phyloP scores from a whole-genome alignment of 1,140 invertebrate genomes.

The Aphis craccivora region DNA sequence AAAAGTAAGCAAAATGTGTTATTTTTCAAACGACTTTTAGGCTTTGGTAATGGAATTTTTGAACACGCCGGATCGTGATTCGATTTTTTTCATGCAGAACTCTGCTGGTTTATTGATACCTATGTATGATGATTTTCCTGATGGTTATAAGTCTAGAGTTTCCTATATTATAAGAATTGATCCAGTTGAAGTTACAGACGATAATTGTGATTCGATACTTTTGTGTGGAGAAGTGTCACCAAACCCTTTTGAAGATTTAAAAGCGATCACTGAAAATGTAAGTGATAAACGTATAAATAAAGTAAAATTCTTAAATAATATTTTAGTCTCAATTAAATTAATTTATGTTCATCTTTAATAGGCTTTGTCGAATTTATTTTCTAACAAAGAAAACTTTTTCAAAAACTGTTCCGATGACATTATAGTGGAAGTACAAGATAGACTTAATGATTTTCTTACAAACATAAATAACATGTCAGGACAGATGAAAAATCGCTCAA shows the following conservation, averaged over 20 bases:
- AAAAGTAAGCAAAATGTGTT: neutral
- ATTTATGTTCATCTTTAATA: neutral
- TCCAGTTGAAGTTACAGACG: constrained; percentile 63
- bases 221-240: constrained; percentile 83
- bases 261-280: constrained; percentile 80
- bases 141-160: constrained; percentile 3
- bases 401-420: constrained; percentile 24
- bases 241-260: constrained; percentile 80
- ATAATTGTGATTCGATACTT: constrained; percentile 65
- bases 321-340: neutral
- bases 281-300: constrained; percentile 37
- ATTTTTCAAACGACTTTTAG: neutral
- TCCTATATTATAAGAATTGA: constrained; percentile 64
- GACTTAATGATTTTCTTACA: neutral
- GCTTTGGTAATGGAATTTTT: constrained; percentile 12
- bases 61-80: neutral
- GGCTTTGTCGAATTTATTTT: neutral
- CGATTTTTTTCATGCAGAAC: neutral
- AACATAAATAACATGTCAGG: constrained; percentile 5
- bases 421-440: constrained; percentile 33
- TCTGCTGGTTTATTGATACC: neutral
- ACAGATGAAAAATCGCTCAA: neutral
- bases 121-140: neutral
- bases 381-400: neutral
- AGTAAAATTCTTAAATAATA: neutral